Base-by-base conservation (phyloP, 2,888 invertebrate species). In the Listrodromus nycthemerus region DNA sequence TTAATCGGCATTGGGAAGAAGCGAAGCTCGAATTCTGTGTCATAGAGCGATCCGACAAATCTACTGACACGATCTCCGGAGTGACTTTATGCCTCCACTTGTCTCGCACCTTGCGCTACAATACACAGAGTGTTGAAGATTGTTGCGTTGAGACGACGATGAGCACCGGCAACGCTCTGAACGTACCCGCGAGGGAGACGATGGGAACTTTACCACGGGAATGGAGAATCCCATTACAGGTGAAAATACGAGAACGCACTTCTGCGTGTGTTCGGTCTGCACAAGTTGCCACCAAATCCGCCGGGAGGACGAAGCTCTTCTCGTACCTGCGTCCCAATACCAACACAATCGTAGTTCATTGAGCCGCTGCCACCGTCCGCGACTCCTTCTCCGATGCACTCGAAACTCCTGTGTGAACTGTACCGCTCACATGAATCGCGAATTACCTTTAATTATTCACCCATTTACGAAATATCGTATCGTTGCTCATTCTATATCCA, bases 171-270 rank as follows among this genome's bases (percentile, higher is more conserved):
- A 82, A 85, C 87, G 86, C 85, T 87, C 88, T 89, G 87, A 63
- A 65, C 77, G 21, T 16, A 48, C 48, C 45, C 24, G 81, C 41
- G 71, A 19, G 19, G 55, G 27, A 45, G 61, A 45, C 71, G 70
- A 90, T 92, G 92, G 88, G 92, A 92, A 92, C 91, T 92, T 92
- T 92, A 91, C 92, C 92, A 92, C 91, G 92, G 90, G 89, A 90
- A 89, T 90, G 86, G 85, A 89, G 88, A 88, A 89, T 89, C 89
- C 86, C 85, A 89, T 90, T 89, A 87, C 85, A 79, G 86, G 87
- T 84, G 87, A 82, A 84, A 88, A 82, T 87, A 84, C 84, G 85
- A 73, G 71, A 79, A 8, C 30, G 19, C 27, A 70, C 75, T 41
- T 80, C 71, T 67, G 37, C 66, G 41, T 33, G 73, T 58, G 71